Evolutionary conservation across 2,113 vertebrate species (phyloP).

Genomic region (Capreolus pygargus): DNA sequence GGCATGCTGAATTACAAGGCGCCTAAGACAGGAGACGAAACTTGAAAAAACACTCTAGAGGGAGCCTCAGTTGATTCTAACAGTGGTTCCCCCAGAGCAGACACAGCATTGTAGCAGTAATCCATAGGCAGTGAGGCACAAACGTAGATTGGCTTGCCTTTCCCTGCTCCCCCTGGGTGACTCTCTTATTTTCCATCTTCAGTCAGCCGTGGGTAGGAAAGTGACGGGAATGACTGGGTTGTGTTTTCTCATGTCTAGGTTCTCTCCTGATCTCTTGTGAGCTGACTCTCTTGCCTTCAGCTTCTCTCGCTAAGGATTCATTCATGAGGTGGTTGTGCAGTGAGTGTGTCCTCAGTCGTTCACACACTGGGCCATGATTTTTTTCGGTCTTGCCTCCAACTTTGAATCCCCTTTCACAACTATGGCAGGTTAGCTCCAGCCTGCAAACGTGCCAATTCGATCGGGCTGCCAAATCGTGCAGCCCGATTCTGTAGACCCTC

Average conservation of each 20-base stretch:
- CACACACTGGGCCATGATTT: neutral
- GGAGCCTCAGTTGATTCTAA: constrained; percentile 20
- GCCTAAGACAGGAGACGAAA: neutral
- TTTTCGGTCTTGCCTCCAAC: neutral
- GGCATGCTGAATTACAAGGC: constrained; percentile 24
- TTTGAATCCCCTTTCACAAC: neutral
- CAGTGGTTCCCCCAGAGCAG: neutral
- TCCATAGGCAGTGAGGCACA: neutral
- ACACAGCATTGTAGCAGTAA: neutral
- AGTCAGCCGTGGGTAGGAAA: neutral
- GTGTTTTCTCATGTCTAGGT: neutral
- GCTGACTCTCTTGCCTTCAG: neutral
- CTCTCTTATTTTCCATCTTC: neutral
- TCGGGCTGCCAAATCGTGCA: no score
- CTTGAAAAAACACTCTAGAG: constrained; percentile 38
- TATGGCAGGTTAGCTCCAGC: neutral
- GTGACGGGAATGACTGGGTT: neutral
- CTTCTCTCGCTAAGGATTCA: constrained; percentile 2
- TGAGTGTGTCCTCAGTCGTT: neutral
- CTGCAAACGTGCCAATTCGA: neutral
- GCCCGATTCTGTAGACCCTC: neutral
- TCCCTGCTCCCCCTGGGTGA: neutral
- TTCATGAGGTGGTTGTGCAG: neutral
- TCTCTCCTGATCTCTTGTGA: neutral
- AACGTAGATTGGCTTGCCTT: neutral